A percentile compares a stretch with the other conserved stretches of the same genome.
Conservation (phyloP, 2,797 vertebrate genomes). For the Tragelaphus eurycerus region DNA sequence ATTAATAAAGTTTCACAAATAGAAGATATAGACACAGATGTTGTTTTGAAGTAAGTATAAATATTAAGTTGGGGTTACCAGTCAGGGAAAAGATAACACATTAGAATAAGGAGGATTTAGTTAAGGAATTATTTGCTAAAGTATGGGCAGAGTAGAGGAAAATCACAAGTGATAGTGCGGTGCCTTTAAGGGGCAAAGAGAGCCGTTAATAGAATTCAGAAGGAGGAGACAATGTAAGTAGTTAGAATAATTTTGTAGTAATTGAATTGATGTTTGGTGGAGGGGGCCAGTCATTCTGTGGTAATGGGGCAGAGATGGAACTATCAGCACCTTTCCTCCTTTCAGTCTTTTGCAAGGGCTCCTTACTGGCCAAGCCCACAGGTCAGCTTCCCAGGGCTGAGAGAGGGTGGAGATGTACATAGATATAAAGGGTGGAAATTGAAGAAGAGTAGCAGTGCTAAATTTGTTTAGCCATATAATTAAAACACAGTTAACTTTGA, state of each 20-base stretch:
- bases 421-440: background rate
- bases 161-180: background rate
- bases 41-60: conserved; percentile 92
- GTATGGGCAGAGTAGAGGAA: background rate
- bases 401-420: background rate
- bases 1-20: conserved; percentile 90
- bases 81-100: background rate
- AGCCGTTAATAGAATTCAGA: background rate
- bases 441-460: background rate
- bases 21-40: conserved; percentile 94
- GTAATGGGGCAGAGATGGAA: background rate
- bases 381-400: background rate
- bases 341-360: background rate
- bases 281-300: background rate
- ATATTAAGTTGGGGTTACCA: conserved; percentile 51
- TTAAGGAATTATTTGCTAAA: conserved; percentile 25
- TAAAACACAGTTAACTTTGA: conserved; percentile 12
- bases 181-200: background rate
- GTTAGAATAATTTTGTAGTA: background rate
- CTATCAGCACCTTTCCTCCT: background rate
- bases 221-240: background rate
- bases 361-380: background rate
- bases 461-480: conserved; percentile 22
- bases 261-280: background rate
- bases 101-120: background rate